phyloP scores from a whole-genome alignment of 2,113 vertebrate species.

The Eidolon helvum region DNA sequence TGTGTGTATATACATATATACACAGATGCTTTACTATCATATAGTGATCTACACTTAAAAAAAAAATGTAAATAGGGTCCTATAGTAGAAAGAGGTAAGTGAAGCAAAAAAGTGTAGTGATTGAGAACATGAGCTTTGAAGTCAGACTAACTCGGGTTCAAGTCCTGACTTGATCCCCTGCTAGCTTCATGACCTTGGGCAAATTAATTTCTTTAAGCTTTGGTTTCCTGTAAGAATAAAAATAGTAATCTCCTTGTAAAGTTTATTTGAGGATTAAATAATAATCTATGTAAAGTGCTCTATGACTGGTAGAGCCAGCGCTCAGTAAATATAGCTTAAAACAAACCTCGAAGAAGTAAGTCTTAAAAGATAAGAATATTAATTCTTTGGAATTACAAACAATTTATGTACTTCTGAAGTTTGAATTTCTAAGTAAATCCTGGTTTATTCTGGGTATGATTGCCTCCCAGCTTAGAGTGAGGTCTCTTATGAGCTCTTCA shows the following conservation, averaged over 20 bases:
- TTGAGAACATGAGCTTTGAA: neutral
- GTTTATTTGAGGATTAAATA: slow-evolving; percentile 16
- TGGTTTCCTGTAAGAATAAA: slow-evolving; percentile 42
- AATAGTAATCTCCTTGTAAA: neutral
- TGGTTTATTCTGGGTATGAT: neutral
- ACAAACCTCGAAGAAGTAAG: neutral
- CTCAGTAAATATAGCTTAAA: neutral
- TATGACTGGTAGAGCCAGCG: neutral
- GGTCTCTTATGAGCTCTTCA: neutral
- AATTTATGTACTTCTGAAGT: neutral
- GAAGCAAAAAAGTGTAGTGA: neutral
- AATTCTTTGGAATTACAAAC: neutral
- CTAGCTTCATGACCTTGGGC: neutral
- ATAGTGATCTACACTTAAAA: neutral
- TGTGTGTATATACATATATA: too few species aligned
- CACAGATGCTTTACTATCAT: neutral
- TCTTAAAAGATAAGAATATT: neutral
- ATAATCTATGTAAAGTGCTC: neutral
- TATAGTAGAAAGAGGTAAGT: neutral
- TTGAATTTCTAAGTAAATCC: neutral
- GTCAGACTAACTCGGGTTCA: neutral
- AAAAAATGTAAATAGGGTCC: neutral
- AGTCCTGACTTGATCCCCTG: neutral
- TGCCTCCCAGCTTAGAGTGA: neutral
- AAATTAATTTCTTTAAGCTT: slow-evolving; percentile 31